These are phyloP conservation scores for Hololepta plana DNA, from an alignment of 2,888 invertebrate genomes.

Conservation along the genomic window DNA sequence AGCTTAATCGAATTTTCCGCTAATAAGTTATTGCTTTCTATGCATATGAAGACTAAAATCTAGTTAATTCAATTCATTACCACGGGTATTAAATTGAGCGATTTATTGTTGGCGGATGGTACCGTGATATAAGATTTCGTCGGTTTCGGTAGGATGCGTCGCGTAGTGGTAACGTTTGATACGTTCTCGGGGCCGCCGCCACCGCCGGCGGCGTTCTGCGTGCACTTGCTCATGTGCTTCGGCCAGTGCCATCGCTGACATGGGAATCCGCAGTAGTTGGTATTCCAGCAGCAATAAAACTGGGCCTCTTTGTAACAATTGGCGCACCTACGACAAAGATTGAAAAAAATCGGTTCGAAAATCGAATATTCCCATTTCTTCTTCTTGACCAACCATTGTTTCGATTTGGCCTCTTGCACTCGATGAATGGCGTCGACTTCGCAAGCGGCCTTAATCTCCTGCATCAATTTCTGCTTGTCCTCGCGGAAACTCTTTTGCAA, in stretches of 20 bases:
- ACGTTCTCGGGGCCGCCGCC: background rate
- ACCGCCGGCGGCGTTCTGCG: slow-evolving; percentile 20
- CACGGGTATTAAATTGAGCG: too few relatives aligned
- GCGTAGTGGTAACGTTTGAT: too few relatives aligned
- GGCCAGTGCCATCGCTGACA: slow-evolving; percentile 83
- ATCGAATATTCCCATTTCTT: slow-evolving; percentile 1
- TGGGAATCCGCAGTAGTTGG: slow-evolving; percentile 77
- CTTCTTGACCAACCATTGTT: slow-evolving; percentile 50
- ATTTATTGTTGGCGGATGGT: too few relatives aligned
- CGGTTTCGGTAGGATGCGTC: too few relatives aligned
- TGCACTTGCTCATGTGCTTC: slow-evolving; percentile 46
- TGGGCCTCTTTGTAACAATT: slow-evolving; percentile 74
- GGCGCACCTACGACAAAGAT: slow-evolving; percentile 42
- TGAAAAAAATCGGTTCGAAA: background rate
- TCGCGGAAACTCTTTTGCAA: slow-evolving; percentile 22
- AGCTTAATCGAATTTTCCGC: too few relatives aligned
- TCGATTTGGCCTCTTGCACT: slow-evolving; percentile 63
- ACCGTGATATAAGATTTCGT: too few relatives aligned
- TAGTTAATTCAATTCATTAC: too few relatives aligned
- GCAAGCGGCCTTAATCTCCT: slow-evolving; percentile 44
- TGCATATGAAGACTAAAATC: too few relatives aligned
- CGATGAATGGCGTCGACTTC: slow-evolving; percentile 53
- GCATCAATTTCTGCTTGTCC: slow-evolving; percentile 45
- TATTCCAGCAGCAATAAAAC: slow-evolving; percentile 94
- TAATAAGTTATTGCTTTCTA: too few relatives aligned